phyloP scores from a whole-genome alignment of 2,888 invertebrate genomes.

The Luperina nickerlii region DNA sequence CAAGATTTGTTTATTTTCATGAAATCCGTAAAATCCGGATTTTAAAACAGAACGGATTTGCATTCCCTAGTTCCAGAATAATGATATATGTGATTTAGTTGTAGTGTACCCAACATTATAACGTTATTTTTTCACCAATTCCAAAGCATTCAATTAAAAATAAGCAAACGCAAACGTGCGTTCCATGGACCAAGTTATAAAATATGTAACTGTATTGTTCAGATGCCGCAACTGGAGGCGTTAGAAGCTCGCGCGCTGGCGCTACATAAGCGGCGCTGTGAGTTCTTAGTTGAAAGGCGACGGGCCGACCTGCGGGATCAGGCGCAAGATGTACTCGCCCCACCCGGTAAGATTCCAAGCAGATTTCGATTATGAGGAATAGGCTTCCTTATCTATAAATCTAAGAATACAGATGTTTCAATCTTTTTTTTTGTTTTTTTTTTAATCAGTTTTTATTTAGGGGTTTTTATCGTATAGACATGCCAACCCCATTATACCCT shows the following conservation, averaged over 20 bases:
- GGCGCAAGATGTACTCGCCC: conserved; percentile 96
- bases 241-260: conserved; percentile 95
- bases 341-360: conserved; percentile 32
- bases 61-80: too few species aligned
- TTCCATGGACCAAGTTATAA: background rate
- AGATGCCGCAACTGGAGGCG: conserved; percentile 93
- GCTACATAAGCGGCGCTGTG: conserved; percentile 93
- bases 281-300: conserved; percentile 94
- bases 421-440: too few species aligned
- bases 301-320: conserved; percentile 98
- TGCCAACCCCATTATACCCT: too few species aligned
- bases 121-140: background rate
- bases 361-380: background rate
- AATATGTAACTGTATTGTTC: conserved; percentile 40
- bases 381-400: background rate
- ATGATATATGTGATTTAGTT: too few species aligned
- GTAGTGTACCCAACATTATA: too few species aligned
- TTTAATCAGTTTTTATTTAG: too few species aligned
- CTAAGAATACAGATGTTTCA: background rate
- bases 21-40: too few species aligned
- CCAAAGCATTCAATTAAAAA: background rate
- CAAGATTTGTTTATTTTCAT: too few species aligned
- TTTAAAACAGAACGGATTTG: too few species aligned
- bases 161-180: background rate
- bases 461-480: too few species aligned